phyloP scores from a whole-genome alignment of 2,888 invertebrate species.

The Cheilosia pagana region DNA sequence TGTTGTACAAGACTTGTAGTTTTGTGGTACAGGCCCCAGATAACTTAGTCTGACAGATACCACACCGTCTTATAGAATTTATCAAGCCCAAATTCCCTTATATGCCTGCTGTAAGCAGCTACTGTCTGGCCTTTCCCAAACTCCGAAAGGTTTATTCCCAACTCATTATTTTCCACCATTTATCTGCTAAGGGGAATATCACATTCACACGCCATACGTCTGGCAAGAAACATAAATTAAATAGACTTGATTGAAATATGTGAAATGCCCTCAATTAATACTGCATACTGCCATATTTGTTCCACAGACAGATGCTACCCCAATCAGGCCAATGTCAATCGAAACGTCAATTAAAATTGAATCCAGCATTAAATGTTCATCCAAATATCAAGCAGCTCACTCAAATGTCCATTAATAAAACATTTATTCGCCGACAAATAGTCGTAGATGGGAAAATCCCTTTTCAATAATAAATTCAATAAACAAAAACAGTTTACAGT shows the following conservation, averaged over 20 bases:
- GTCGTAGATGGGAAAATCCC: slow-evolving; percentile 34
- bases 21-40: too few relatives aligned
- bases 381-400: slow-evolving; percentile 2
- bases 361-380: slow-evolving; percentile 3
- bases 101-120: too few relatives aligned
- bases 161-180: too few relatives aligned
- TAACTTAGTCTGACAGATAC: too few relatives aligned
- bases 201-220: too few relatives aligned
- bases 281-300: neutral
- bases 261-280: neutral
- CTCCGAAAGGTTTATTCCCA: too few relatives aligned
- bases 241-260: neutral
- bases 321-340: neutral
- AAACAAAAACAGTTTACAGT: slow-evolving; percentile 64
- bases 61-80: too few relatives aligned
- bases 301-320: neutral
- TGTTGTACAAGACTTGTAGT: too few relatives aligned
- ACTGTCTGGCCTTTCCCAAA: too few relatives aligned
- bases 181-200: too few relatives aligned
- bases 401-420: slow-evolving; percentile 55
- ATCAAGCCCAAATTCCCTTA: too few relatives aligned
- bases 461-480: slow-evolving; percentile 66
- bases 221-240: too few relatives aligned
- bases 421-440: slow-evolving; percentile 52
- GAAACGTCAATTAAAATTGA: slow-evolving; percentile 22